These are phyloP conservation scores for Plebejus anna DNA, from an alignment of 2,888 invertebrate genomes.

Conservation along the genomic window DNA sequence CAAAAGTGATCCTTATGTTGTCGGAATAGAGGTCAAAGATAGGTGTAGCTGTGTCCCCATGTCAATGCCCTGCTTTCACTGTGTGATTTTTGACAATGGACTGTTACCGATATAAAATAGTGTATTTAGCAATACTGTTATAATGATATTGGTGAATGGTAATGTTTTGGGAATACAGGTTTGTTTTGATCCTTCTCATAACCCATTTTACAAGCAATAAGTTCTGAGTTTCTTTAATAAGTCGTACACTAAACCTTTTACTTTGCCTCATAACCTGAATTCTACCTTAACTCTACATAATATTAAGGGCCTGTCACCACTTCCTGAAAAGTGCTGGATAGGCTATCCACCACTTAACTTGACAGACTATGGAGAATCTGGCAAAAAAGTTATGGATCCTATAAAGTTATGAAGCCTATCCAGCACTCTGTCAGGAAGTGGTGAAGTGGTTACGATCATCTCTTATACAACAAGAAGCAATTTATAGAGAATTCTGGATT, in stretches of 20 bases:
- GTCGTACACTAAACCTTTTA: not conserved
- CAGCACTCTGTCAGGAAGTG: no score
- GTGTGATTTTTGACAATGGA: conserved; percentile 7
- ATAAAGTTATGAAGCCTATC: no score
- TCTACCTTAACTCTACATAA: not conserved
- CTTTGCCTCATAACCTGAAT: not conserved
- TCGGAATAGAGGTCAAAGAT: not conserved
- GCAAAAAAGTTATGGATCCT: no score
- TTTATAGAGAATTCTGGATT: not conserved
- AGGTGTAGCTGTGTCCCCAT: conserved; percentile 19
- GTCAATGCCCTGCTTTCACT: conserved; percentile 31
- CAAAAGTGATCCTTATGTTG: not conserved
- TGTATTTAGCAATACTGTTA: not conserved
- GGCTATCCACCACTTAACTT: no score
- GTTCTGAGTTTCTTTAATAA: not conserved
- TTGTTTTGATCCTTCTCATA: not conserved
- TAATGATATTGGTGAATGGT: not conserved
- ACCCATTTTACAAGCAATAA: no score
- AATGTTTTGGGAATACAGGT: not conserved
- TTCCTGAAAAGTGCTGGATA: no score
- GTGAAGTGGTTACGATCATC: no score
- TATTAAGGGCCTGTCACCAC: no score
- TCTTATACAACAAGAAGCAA: not conserved
- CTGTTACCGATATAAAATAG: not conserved
- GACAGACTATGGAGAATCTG: no score